Base-by-base conservation (phyloP, 2,888 invertebrate genomes). In the Formica aserva region DNA sequence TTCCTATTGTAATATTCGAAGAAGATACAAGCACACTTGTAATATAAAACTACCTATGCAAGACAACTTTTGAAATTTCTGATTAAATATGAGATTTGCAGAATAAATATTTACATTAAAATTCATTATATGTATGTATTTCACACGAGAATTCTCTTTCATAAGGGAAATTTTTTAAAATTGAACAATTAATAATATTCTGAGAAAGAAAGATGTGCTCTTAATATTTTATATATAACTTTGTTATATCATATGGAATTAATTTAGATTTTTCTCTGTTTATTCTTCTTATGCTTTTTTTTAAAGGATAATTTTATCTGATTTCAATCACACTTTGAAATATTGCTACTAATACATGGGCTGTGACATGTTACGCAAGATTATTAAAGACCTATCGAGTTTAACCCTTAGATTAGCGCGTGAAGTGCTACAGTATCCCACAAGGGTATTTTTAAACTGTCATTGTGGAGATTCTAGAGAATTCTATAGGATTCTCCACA, bases 101-200 rank as follows among this genome's bases (percentile, higher is more conserved):
- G 15, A 67, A 69, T 69, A 69, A 69, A 69, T 32, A 69, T 69
- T 1, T 69, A 32, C 52, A n/a, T 52, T 52, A 52, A 52, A 52
- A 48, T 48, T 48, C 52, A n/a, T 52, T 52, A 52, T 2, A 52
- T 52, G 8, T 52, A 52, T 0, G 52, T 52, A n/a, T 52, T 52
- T n/a, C n/a, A 52, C n/a, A 52, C 8, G 8, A 52, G 6, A 52
- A 52, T 52, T 52, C 2, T n/a, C 2, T 8, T 52, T 52, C 18
- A 52, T 9, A n/a, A 52, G 18, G 6, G 18, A 6, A 48, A 48
- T 48, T 52, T 52, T 52, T n/a, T 6, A 8, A 52, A 52, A 52
- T 52, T 52, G 8, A n/a, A 52, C 8, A n/a, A 52, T 8, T n/a
- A 18, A 48, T 48, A 52, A 52, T 48, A 8, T 52, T 52, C n/a